Evolutionary conservation across 2,888 invertebrate genomes (phyloP).

Genomic region (Heliconius hortense): DNA sequence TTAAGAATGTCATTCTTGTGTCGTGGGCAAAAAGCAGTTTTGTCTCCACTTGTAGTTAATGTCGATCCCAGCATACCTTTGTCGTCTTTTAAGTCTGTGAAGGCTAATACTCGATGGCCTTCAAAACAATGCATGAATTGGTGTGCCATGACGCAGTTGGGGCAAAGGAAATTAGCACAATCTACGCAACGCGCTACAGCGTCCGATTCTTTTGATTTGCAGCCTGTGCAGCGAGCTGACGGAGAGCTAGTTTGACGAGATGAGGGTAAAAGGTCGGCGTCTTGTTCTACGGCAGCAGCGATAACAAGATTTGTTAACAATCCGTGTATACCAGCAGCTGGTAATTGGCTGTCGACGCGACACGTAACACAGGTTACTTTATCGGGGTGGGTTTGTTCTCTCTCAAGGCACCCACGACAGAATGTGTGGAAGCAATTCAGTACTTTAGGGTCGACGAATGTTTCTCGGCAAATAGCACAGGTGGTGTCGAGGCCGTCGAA

Average conservation of each 20-base stretch:
- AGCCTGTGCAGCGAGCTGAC: slow-evolving; percentile 93
- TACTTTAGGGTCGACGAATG: slow-evolving; percentile 87
- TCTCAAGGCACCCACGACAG: slow-evolving; percentile 91
- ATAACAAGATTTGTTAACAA: slow-evolving; percentile 85
- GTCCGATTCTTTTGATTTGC: slow-evolving; percentile 96
- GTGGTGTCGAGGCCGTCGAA: slow-evolving; percentile 83
- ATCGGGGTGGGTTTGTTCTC: slow-evolving; percentile 85
- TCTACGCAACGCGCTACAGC: slow-evolving; percentile 98
- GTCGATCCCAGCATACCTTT: slow-evolving; percentile 77
- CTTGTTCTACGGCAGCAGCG: slow-evolving; percentile 81
- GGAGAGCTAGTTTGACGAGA: slow-evolving; percentile 74
- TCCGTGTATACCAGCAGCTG: slow-evolving; percentile 83
- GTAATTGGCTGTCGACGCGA: slow-evolving; percentile 79
- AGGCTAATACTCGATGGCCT: slow-evolving; percentile 93
- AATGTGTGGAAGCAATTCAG: slow-evolving; percentile 92
- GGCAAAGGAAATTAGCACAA: slow-evolving; percentile 97
- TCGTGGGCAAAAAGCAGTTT: slow-evolving; percentile 89
- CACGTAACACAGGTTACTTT: slow-evolving; percentile 89
- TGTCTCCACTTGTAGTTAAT: slow-evolving; percentile 82
- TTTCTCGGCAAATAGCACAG: slow-evolving; percentile 89
- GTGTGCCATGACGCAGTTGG: slow-evolving; percentile 99
- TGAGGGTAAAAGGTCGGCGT: slow-evolving; percentile 75
- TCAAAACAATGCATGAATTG: slow-evolving; percentile 99
- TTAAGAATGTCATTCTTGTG: slow-evolving; percentile 96
- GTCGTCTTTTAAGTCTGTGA: slow-evolving; percentile 85